Base-by-base conservation (phyloP, 2,113 vertebrate species). In the Rhombomys opimus region DNA sequence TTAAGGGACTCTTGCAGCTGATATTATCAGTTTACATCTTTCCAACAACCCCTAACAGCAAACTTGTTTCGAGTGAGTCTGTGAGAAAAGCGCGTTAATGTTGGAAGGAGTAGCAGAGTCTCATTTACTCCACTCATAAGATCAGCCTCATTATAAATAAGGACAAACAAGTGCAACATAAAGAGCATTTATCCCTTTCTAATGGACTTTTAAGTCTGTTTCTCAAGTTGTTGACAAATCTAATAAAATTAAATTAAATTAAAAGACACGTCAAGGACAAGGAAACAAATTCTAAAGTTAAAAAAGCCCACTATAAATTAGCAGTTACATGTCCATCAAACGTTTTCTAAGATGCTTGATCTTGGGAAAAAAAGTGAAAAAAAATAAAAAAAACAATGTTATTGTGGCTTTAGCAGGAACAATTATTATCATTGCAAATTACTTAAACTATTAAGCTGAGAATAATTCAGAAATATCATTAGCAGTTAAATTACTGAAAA, bases 391-490 rank as follows among this genome's bases (percentile, higher is more conserved):
- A 97, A 98, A 32, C 72, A 77, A 96, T 84, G 78, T 70, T 95
- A 96, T 96, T 94, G 98, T 93, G 97, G 93, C 46, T 97, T 98
- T 97, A 97, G 90, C 52, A 96, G 94, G 80, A 97, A 93, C 94
- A 98, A 98, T 97, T 98, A 98, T 98, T 98, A 98, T 98, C 97
- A 98, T 97, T 98, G 98, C 98, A 98, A 98, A 99, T 98, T 98
- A 97, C 98, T 98, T 98, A 98, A 98, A 98, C 98, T 98, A 98
- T 98, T 99, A 98, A 98, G 98, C 89, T 96, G 96, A 98, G 97
- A 98, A 98, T 98, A 98, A 98, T 99, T 98, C 98, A 98, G 96
- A 98, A 98, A 98, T 98, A 98, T 98, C 98, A 98, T 99, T 99
- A 99, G 98, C 97, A 98, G 98, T 97, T 97, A 99, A 98, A 99